phyloP scores from a whole-genome alignment of 2,888 invertebrate species.

The Druceiella hillmani region DNA sequence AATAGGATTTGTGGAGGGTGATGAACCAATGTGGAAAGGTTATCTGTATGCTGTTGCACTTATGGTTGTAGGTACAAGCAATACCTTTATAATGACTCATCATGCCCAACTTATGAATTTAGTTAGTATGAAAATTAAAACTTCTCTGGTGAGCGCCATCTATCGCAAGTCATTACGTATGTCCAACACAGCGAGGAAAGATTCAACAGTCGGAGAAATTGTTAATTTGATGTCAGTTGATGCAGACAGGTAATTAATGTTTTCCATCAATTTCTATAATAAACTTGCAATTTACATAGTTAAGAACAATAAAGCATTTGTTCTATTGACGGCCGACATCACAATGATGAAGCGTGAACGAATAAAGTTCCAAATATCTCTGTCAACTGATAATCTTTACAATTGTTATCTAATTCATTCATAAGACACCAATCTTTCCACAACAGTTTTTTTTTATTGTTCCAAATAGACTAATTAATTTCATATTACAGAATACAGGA shows the following conservation, averaged over 20 bases:
- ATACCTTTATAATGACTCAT: constrained; percentile 71
- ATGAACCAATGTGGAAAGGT: constrained; percentile 67
- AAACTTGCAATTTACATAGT: no score
- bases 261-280: no score
- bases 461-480: no score
- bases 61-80: constrained; percentile 59
- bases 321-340: no score
- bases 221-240: constrained; percentile 79
- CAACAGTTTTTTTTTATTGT: no score
- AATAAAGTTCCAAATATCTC: no score
- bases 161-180: constrained; percentile 69
- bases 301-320: no score
- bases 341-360: no score
- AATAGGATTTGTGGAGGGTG: constrained; percentile 53
- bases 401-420: no score
- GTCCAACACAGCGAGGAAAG: constrained; percentile 62
- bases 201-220: constrained; percentile 72
- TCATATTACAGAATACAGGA: no score
- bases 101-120: constrained; percentile 78
- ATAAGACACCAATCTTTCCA: no score
- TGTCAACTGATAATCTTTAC: no score
- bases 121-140: constrained; percentile 72
- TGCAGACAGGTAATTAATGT: constrained; percentile 68
- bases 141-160: constrained; percentile 68
- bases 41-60: constrained; percentile 65